These are phyloP conservation scores for Clinocottus analis DNA, from an alignment of 2,113 vertebrate species.

Conservation along the genomic window DNA sequence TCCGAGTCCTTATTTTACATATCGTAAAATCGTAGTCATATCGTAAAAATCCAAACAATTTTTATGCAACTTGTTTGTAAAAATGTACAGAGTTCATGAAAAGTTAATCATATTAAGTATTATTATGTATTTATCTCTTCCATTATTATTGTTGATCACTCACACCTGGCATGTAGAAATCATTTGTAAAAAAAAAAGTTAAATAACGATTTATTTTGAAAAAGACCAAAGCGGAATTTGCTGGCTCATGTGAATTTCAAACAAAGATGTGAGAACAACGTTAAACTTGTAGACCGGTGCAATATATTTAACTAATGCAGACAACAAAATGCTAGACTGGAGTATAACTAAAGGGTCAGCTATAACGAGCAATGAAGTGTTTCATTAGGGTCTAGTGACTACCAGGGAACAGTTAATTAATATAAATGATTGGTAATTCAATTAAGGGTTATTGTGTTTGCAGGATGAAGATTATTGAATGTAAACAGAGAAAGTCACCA, in stretches of 20 bases:
- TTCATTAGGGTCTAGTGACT: not conserved
- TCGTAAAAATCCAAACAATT: not conserved
- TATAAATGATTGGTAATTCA: not conserved
- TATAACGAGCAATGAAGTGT: not conserved
- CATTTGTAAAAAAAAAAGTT: not conserved
- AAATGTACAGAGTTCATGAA: not conserved
- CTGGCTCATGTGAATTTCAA: not conserved
- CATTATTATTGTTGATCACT: slow-evolving; percentile 8
- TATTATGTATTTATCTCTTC: not conserved
- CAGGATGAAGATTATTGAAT: not conserved
- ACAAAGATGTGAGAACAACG: not conserved
- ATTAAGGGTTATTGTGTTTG: not conserved
- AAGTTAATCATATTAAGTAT: not conserved
- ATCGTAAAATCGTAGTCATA: no score
- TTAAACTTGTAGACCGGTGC: not conserved
- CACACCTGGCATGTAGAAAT: not conserved
- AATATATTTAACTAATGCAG: not conserved
- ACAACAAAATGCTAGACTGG: not conserved
- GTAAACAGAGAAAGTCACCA: not conserved
- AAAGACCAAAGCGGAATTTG: not conserved
- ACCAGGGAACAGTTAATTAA: not conserved
- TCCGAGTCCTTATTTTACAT: not conserved
- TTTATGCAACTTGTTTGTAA: not conserved
- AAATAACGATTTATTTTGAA: not conserved
- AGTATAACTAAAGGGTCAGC: not conserved